Evolutionary conservation across 1,140 invertebrate species (phyloP).

Genomic region (Drosophila tsacasi): DNA sequence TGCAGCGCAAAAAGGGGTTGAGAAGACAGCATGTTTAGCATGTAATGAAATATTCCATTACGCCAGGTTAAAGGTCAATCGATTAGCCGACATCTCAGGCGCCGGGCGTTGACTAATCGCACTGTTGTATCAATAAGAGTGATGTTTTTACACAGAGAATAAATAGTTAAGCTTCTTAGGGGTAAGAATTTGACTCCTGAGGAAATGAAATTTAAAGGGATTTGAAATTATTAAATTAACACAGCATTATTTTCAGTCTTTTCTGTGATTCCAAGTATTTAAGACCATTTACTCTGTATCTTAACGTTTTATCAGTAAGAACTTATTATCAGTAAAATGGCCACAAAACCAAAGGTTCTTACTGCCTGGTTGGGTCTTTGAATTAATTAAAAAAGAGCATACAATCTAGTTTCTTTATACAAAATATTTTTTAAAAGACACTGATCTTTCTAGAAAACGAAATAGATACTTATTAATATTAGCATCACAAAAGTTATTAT

Average conservation of each 20-base stretch:
- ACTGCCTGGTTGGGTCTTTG: neutral
- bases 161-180: no score
- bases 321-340: no score
- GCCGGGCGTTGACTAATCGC: slow-evolving; percentile 24
- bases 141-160: no score
- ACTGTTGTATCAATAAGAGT: slow-evolving; percentile 2
- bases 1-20: slow-evolving; percentile 12
- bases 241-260: neutral
- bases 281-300: no score
- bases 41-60: slow-evolving; percentile 32
- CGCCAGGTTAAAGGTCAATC: slow-evolving; percentile 25
- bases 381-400: neutral
- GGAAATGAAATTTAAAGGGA: no score
- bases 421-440: no score
- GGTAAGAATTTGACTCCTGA: no score
- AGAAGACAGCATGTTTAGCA: neutral
- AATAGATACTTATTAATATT: neutral
- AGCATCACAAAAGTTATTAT: neutral
- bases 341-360: no score
- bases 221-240: neutral
- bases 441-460: neutral
- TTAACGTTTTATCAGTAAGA: no score
- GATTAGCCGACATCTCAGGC: slow-evolving; percentile 9
- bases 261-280: neutral
- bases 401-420: neutral